These are phyloP conservation scores for Vulpes vulpes DNA, from an alignment of 2,113 vertebrate species.

Conservation along the genomic window DNA sequence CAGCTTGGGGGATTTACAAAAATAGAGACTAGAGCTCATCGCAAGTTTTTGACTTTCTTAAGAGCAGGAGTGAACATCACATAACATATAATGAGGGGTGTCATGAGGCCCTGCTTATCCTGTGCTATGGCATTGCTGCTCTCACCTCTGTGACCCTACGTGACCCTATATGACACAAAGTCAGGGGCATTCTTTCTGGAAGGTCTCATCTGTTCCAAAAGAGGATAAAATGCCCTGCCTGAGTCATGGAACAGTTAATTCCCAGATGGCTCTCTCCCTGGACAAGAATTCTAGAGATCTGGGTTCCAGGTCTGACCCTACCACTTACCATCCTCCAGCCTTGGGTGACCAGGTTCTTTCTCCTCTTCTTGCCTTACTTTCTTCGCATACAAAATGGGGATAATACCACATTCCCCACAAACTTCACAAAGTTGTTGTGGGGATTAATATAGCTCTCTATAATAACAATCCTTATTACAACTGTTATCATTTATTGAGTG, in stretches of 20 bases:
- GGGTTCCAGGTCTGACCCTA: background rate
- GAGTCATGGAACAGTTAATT: background rate
- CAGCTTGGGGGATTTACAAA: background rate
- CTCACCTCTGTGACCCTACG: background rate
- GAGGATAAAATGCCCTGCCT: background rate
- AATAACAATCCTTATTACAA: background rate
- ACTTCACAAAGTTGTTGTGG: background rate
- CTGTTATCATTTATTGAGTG: background rate
- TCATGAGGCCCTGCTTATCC: background rate
- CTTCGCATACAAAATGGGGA: background rate
- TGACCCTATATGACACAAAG: background rate
- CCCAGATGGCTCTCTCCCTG: background rate
- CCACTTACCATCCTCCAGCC: background rate
- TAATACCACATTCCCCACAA: background rate
- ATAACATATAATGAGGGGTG: background rate
- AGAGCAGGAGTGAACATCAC: background rate
- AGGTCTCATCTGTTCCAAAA: background rate
- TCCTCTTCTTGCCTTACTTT: background rate
- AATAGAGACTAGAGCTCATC: background rate
- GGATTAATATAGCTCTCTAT: background rate
- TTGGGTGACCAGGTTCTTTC: background rate
- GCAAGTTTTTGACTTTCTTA: background rate
- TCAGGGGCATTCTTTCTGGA: constrained; percentile 20
- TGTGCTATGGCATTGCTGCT: background rate
- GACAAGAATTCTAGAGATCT: constrained; percentile 7